These are phyloP conservation scores for Drosophila parthenogenetica DNA, from an alignment of 2,888 invertebrate species.

Conservation along the genomic window DNA sequence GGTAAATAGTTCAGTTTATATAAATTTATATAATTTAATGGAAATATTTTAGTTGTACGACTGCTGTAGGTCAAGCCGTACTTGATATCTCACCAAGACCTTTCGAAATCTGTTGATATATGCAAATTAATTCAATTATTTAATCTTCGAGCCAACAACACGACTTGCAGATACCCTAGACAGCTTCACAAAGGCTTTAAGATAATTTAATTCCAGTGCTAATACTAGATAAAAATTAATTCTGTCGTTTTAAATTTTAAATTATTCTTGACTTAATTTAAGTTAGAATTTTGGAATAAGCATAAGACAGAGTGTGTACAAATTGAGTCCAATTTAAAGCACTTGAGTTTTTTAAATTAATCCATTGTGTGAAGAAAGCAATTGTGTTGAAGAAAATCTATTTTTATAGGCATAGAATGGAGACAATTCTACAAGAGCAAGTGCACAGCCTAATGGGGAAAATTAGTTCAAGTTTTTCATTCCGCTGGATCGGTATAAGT, in stretches of 20 bases:
- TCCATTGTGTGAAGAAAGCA: slow-evolving; percentile 21
- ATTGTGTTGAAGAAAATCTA: slow-evolving; percentile 7
- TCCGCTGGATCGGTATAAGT: slow-evolving; percentile 25
- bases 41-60: neutral
- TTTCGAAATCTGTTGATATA: neutral
- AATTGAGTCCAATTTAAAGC: slow-evolving; percentile 45
- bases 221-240: neutral
- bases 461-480: slow-evolving; percentile 35
- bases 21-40: too few relatives aligned
- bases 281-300: neutral
- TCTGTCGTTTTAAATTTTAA: too few relatives aligned
- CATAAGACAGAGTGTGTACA: slow-evolving; percentile 1
- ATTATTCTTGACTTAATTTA: neutral
- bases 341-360: slow-evolving; percentile 33
- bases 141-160: too few relatives aligned
- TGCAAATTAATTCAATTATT: neutral
- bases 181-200: too few relatives aligned
- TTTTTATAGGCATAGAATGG: slow-evolving; percentile 4
- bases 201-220: neutral
- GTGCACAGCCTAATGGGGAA: neutral
- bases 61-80: neutral
- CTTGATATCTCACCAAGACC: neutral
- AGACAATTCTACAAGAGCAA: neutral
- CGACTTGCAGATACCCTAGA: neutral
- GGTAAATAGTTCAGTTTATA: too few relatives aligned